Conservation (phyloP, 2,113 vertebrate species). For the Tupaia chinensis region DNA sequence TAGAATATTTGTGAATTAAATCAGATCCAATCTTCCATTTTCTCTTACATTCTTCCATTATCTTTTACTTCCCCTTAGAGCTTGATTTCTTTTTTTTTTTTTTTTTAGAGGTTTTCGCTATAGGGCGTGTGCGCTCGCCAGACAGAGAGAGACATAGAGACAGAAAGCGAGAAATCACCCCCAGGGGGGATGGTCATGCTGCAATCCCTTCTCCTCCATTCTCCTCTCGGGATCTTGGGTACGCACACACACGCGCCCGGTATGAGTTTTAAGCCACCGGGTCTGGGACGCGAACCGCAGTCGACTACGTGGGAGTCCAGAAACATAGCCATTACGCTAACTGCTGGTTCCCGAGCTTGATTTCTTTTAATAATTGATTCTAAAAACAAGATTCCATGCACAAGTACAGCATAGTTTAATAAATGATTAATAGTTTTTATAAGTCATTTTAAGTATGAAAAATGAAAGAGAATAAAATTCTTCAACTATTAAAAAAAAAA, state of each 20-base stretch:
- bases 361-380: conserved; percentile 1
- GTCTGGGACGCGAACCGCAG: no score
- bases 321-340: no score
- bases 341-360: not conserved
- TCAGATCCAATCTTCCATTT: not conserved
- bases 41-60: not conserved
- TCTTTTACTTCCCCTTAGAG: not conserved
- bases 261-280: no score
- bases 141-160: no score
- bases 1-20: not conserved
- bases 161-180: no score
- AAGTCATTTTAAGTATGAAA: not conserved
- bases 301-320: no score
- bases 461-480: not conserved
- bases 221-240: no score
- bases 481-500: not conserved
- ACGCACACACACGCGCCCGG: no score
- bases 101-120: no score
- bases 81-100: not conserved
- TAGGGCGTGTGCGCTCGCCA: no score
- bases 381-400: not conserved
- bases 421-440: not conserved
- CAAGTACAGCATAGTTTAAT: not conserved
- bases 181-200: no score
- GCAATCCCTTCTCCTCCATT: no score